Base-by-base conservation (phyloP, 2,888 invertebrate species). In the Troides aeacus region DNA sequence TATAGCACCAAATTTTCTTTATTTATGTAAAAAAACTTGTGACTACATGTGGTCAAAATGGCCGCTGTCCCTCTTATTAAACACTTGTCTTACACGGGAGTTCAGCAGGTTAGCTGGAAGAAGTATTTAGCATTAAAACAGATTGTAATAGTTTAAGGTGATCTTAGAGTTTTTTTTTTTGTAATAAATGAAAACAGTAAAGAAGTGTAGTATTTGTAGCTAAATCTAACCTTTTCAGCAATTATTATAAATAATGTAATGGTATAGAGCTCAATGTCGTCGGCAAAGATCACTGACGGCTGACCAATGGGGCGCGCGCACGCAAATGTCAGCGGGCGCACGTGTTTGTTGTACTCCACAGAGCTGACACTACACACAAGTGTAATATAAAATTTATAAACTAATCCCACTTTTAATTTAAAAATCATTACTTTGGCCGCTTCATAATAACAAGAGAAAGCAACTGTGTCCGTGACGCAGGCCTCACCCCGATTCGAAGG, bases 261-360 rank as follows among this genome's bases (percentile, higher is more conserved):
- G 21, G 66, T 60, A 63, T 24, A 7, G 66, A 24, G 56, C n/a
- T 64, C 60, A 56, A 53, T 39, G 60, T 50, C 62, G 65, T 30
- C 70, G 83, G 81, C 74, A 74, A 81, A 83, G 86, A 87, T 86
- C 87, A 88, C 83, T 84, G 85, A 83, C 76, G 57, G 74, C 75
- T 83, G 85, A 82, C 84, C 84, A 81, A 86, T 85, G 82, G 84
- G 80, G 84, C 79, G 84, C 81, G 79, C 80, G 72, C 90, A 91
- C 90, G 90, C 89, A 87, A 90, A 91, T 90, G 90, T 85, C 90
- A 89, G 76, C 70, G 73, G 69, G 72, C 75, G 77, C 89, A 89
- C 89, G 89, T 87, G 89, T 8, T 53, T 82, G 36, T 39, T 53
- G 39, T 6, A 78, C 62, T 56, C 75, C 77, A 80, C 75, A 76